Conservation (phyloP, 2,113 vertebrate species). For the Brachirus orientalis region DNA sequence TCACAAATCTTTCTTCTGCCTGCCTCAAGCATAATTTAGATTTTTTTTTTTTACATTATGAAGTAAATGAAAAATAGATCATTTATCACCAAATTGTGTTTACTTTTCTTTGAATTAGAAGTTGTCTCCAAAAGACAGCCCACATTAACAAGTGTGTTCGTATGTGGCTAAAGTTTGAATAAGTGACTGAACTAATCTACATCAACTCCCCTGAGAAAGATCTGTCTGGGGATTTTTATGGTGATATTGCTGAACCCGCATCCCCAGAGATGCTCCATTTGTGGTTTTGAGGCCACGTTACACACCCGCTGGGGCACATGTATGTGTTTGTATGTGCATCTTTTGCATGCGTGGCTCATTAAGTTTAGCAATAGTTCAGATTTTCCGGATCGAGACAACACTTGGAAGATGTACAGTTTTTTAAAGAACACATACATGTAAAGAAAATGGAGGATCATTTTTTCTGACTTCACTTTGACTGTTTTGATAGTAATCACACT, state of each 20-base stretch:
- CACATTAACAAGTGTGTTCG: no score
- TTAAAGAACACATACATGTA: not conserved
- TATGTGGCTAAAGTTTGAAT: not conserved
- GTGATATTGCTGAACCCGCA: conserved; percentile 33
- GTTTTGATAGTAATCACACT: not conserved
- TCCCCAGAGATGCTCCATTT: conserved; percentile 55
- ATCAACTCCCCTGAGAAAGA: conserved; percentile 35
- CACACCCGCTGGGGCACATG: conserved; percentile 44
- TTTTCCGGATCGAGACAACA: not conserved
- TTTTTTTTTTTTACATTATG: not conserved
- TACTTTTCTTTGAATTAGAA: not conserved
- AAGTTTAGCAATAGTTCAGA: conserved; percentile 10
- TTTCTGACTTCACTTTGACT: not conserved
- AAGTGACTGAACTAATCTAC: conserved; percentile 39
- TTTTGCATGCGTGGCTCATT: conserved; percentile 45
- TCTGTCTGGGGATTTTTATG: conserved; percentile 52
- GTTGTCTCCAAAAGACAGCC: no score
- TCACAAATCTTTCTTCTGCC: conserved; percentile 6
- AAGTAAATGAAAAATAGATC: not conserved
- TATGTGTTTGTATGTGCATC: conserved; percentile 19
- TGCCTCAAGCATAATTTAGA: not conserved
- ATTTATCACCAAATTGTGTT: not conserved
- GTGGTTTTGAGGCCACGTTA: conserved; percentile 71
- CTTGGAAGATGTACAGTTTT: not conserved
- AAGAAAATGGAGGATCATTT: not conserved